Conservation (phyloP, 2,797 vertebrate species). For the Uromys caudimaculatus region DNA sequence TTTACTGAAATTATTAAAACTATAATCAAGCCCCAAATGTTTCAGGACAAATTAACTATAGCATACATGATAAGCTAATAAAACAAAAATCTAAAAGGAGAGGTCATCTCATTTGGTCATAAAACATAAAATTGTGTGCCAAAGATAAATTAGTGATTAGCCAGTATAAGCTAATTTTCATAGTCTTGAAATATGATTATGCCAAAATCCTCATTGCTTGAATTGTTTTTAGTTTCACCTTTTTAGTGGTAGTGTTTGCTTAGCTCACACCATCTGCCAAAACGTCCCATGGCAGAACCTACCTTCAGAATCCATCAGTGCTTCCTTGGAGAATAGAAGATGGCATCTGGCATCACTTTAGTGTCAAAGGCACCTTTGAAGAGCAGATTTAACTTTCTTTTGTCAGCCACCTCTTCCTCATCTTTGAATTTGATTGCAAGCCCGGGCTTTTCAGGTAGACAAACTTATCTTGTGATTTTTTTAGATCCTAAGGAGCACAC, state of each 20-base stretch:
- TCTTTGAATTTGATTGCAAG: background rate
- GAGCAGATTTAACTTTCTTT: background rate
- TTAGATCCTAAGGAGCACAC: background rate
- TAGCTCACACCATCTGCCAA: background rate
- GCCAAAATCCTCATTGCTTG: background rate
- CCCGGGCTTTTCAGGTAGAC: background rate
- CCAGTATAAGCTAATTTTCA: background rate
- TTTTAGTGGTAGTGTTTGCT: background rate
- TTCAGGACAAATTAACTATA: background rate
- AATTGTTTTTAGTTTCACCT: background rate
- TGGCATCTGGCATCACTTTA: background rate
- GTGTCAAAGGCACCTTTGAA: background rate
- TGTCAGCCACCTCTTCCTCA: background rate
- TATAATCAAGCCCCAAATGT: background rate
- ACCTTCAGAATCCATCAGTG: background rate
- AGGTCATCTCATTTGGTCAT: background rate
- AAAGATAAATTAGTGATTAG: constrained; percentile 9
- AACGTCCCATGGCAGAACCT: background rate
- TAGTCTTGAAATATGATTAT: constrained; percentile 10
- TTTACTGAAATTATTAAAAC: constrained; percentile 24
- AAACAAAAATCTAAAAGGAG: background rate
- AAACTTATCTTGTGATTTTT: constrained; percentile 17
- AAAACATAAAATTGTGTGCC: background rate
- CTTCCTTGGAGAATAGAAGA: constrained; percentile 26
- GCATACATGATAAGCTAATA: background rate